Percentiles rank a stretch among this genome's conserved stretches.
Evolutionary conservation across 2,797 vertebrate genomes (phyloP).

Genomic region (Sebastes vulpes): DNA sequence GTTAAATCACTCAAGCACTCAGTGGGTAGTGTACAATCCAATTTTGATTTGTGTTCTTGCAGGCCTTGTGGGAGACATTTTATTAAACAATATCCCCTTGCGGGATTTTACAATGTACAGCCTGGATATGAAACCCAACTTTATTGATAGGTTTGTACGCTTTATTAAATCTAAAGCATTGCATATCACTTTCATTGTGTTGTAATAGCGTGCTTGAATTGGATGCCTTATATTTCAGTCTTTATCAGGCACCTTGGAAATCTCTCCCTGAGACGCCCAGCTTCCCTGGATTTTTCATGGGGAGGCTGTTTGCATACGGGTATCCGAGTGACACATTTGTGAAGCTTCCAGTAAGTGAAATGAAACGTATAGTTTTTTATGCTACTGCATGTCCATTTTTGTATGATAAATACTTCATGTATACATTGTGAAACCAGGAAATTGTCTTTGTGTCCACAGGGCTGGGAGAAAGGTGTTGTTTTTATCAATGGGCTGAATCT

Average conservation of each 20-base stretch:
- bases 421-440: background rate
- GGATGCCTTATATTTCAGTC: conserved; percentile 74
- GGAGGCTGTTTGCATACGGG: conserved; percentile 86
- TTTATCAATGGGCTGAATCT: conserved; percentile 93
- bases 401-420: background rate
- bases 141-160: conserved; percentile 90
- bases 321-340: conserved; percentile 93
- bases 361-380: background rate
- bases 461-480: conserved; percentile 94
- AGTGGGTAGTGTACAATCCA: background rate
- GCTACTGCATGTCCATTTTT: background rate
- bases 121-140: conserved; percentile 93
- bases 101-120: conserved; percentile 94
- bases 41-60: conserved; percentile 66
- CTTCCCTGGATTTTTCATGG: conserved; percentile 92
- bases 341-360: conserved; percentile 89
- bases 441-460: conserved; percentile 75
- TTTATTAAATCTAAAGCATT: conserved; percentile 28
- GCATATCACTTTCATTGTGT: conserved; percentile 19
- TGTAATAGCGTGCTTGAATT: conserved; percentile 25
- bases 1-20: conserved; percentile 40
- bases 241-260: conserved; percentile 86
- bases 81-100: conserved; percentile 90
- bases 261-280: conserved; percentile 78
- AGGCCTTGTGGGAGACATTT: conserved; percentile 95